Percentiles rank a stretch among this genome's conserved stretches.
phyloP scores from a whole-genome alignment of 2,797 vertebrate species.

The Dendrocincla fuliginosa region DNA sequence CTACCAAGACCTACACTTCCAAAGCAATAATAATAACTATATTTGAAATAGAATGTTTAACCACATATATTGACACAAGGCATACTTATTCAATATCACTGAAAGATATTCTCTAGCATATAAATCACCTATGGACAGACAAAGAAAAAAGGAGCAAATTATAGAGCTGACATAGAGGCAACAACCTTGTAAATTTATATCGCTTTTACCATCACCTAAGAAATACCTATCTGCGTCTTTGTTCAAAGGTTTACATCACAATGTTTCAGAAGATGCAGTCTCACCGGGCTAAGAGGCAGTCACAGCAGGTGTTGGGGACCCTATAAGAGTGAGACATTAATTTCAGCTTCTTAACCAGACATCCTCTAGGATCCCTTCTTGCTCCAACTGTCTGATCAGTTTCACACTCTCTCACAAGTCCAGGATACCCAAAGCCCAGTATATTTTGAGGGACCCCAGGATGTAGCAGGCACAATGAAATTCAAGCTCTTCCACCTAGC shows the following conservation, averaged over 20 bases:
- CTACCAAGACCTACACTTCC: neutral
- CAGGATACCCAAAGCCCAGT: neutral
- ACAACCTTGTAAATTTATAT: neutral
- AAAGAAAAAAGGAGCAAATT: neutral
- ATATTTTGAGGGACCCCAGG: neutral
- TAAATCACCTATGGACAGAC: neutral
- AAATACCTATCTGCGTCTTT: neutral
- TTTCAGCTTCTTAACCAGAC: neutral
- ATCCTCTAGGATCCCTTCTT: neutral
- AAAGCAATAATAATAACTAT: neutral
- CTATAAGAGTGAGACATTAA: neutral
- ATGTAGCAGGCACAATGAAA: neutral
- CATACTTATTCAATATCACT: neutral
- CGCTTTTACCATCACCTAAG: neutral
- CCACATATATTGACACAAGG: neutral
- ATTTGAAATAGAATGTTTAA: neutral
- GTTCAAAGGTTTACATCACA: neutral
- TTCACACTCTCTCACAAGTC: neutral
- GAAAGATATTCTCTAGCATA: neutral
- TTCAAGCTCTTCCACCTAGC: neutral
- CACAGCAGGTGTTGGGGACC: neutral
- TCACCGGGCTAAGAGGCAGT: neutral
- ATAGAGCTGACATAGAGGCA: neutral
- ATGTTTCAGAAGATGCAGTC: neutral
- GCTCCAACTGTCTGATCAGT: neutral